phyloP scores from a whole-genome alignment of 1,140 invertebrate species.

The Diploscapter pachys region DNA sequence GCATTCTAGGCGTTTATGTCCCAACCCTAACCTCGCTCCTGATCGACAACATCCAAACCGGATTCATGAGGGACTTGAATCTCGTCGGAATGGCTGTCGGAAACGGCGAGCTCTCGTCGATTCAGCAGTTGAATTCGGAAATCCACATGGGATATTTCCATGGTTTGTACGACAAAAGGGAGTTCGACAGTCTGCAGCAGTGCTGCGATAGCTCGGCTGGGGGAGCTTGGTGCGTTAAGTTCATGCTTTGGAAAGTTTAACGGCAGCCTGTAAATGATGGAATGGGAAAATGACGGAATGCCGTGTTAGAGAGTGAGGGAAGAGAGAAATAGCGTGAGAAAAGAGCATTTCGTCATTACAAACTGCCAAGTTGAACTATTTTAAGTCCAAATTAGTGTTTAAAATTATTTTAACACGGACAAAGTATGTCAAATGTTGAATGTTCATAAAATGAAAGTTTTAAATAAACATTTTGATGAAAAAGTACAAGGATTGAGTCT shows the following conservation, averaged over 20 bases:
- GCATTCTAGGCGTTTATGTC: conserved; percentile 57
- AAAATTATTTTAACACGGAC: conserved; percentile 20
- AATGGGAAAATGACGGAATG: background rate
- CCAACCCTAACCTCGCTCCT: conserved; percentile 60
- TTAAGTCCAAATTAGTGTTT: conserved; percentile 60
- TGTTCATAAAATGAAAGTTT: no score
- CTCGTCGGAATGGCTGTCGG: conserved; percentile 49
- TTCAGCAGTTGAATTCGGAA: conserved; percentile 45
- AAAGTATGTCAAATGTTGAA: conserved; percentile 4
- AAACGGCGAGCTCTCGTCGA: conserved; percentile 43
- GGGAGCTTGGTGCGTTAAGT: background rate
- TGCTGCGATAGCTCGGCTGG: conserved; percentile 24
- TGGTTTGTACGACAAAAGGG: conserved; percentile 45
- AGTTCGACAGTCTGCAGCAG: conserved; percentile 40
- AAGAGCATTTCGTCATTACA: background rate
- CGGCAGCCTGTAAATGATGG: background rate
- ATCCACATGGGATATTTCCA: conserved; percentile 47
- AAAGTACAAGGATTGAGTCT: conserved; percentile 26
- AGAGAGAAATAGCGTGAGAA: no score
- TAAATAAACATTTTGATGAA: conserved; percentile 16
- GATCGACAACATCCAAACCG: conserved; percentile 45
- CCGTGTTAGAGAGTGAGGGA: no score
- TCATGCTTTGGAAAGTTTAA: no score
- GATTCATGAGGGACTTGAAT: conserved; percentile 41
- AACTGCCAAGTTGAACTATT: conserved; percentile 64